phyloP scores from a whole-genome alignment of 2,113 vertebrate genomes.

The Elephantulus edwardii region DNA sequence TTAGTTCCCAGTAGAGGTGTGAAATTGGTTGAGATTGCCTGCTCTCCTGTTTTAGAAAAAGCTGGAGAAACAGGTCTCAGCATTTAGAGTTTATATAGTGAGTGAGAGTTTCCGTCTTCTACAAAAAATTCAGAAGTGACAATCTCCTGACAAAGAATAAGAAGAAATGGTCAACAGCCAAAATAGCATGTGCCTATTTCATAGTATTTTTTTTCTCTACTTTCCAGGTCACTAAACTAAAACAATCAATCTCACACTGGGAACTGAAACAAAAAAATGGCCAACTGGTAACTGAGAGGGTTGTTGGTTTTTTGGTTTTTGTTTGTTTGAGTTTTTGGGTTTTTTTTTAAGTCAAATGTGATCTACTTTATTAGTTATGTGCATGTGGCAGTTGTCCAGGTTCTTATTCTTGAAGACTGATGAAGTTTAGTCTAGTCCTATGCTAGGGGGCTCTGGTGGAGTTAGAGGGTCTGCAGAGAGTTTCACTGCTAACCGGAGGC shows the following conservation, averaged over 20 bases:
- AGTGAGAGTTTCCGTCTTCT: neutral
- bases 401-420: neutral
- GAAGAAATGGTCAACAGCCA: neutral
- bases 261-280: constrained; percentile 35
- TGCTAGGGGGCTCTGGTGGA: too few species aligned
- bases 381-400: neutral
- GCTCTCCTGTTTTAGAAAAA: neutral
- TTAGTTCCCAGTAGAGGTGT: neutral
- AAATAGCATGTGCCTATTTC: neutral
- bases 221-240: neutral
- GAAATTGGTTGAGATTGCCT: neutral
- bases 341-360: neutral
- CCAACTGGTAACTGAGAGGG: neutral
- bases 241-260: neutral
- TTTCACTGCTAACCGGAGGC: too few species aligned
- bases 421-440: too few species aligned
- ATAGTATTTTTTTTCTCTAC: neutral
- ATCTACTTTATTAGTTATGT: neutral
- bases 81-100: neutral
- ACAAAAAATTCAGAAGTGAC: neutral
- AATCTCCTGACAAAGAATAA: constrained; percentile 28
- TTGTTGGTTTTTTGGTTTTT: too few species aligned
- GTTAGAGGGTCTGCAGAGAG: too few species aligned
- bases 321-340: too few species aligned
- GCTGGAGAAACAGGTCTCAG: neutral